Conservation (phyloP, 2,113 vertebrate species). For the Serinus canaria region DNA sequence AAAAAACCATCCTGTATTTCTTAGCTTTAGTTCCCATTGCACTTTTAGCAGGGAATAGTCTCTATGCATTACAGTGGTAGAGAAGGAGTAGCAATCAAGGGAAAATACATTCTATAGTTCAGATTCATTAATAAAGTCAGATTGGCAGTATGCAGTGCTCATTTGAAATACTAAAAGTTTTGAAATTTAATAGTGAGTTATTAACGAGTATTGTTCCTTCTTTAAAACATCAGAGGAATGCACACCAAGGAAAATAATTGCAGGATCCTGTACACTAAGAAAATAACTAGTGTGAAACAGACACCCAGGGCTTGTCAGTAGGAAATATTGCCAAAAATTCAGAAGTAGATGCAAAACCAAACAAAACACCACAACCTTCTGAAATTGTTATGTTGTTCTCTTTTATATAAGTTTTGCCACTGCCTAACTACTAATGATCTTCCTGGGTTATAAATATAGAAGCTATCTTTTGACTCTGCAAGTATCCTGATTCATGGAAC, state of each 20-base stretch:
- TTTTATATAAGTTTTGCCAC: background rate
- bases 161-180: background rate
- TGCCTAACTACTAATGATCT: background rate
- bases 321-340: background rate
- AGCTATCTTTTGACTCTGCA: background rate
- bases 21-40: constrained; percentile 2
- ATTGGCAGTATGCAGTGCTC: background rate
- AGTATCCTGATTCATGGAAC: background rate
- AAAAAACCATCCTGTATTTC: background rate
- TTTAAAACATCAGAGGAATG: background rate
- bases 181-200: background rate
- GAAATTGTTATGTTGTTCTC: background rate
- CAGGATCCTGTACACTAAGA: background rate
- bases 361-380: background rate
- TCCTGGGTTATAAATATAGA: background rate
- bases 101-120: background rate
- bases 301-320: background rate
- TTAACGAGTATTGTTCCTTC: background rate
- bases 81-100: background rate
- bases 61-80: background rate
- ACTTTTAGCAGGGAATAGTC: background rate
- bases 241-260: background rate
- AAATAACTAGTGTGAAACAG: background rate
- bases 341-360: background rate
- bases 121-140: background rate